Evolutionary conservation across 2,113 vertebrate species (phyloP), one percentile per base, ranked within the genome.

Genomic region (Dunckerocampus dactyliophorus): DNA sequence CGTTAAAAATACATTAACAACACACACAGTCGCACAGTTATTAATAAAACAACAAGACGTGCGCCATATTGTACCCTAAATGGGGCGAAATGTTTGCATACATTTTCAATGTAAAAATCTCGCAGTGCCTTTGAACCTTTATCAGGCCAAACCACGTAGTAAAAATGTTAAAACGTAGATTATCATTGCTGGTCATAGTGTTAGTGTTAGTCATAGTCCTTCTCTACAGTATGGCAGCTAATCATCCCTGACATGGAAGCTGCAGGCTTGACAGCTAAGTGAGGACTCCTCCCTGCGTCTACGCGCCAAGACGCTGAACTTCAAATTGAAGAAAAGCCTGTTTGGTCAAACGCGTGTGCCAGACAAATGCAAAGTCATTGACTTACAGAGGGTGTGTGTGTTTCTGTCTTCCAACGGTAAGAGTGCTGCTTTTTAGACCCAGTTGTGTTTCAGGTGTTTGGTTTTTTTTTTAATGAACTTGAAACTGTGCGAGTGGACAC

Each of bases 401-500:
- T 47, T 34, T 45, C 34, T 8, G 47, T 24, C 37, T 39, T 19
- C 22, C 12, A 20, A 24, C 52, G 39, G 34, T 20, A 62, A 53
- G n/a, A 12, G 16, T 17, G 8, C n/a, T 10, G 19, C 47, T 20
- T 45, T 22, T 20, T 12, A 50, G 16, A 13, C 22, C 16, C 17
- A 55, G 12, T 52, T 39, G 16, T 34, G 34, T 37, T 60, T 59
- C 22, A 47, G 46, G 19, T 55, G 11, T 59, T 51, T 51, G 10
- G 17, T 11, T 55, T 19, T 0, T 37, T 67, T 28, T 55, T 58
- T 47, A 63, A 71, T 52, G 39, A 76, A 59, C 34, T 43, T 71
- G 9, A 75, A 63, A 62, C 19, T 8, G 17, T 24, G 28, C 37
- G 21, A 55, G 34, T 47, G 47, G 47, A 50, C 46, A 19, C 34